A percentile compares a stretch with the other conserved stretches of the same genome.
These are phyloP conservation scores for Eugnorisma glareosa DNA, from an alignment of 2,888 invertebrate species.

Conservation along the genomic window DNA sequence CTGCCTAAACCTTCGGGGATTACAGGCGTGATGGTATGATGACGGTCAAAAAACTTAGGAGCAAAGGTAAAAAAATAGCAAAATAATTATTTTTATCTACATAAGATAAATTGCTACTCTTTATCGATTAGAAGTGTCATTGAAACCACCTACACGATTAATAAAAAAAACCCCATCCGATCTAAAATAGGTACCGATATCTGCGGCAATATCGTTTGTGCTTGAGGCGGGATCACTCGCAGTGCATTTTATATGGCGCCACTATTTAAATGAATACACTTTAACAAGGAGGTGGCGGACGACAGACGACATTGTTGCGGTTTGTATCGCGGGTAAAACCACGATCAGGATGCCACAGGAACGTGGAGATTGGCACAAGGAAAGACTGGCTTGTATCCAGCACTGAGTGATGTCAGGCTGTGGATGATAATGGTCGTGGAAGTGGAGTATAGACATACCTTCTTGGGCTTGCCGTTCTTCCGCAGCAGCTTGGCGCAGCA, in stretches of 20 bases:
- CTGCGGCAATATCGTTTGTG: background rate
- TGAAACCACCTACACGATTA: background rate
- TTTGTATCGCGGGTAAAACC: background rate
- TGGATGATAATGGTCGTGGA: background rate
- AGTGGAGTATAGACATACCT: conserved; percentile 87
- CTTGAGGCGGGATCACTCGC: background rate
- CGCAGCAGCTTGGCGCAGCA: conserved; percentile 95
- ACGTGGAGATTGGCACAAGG: background rate
- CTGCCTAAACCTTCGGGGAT: too few relatives aligned
- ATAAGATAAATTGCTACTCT: background rate
- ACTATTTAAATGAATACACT: background rate
- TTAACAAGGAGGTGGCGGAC: background rate
- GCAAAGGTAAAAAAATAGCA: background rate
- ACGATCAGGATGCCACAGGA: background rate
- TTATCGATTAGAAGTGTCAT: background rate
- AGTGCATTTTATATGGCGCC: background rate
- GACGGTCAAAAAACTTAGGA: too few relatives aligned
- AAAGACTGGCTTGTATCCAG: background rate
- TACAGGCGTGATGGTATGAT: too few relatives aligned
- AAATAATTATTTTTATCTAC: background rate
- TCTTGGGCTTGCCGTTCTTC: conserved; percentile 95
- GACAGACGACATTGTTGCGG: background rate
- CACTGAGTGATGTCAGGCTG: background rate
- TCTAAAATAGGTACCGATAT: background rate
- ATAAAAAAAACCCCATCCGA: background rate